phyloP scores from a whole-genome alignment of 2,797 vertebrate species.

The Craterocephalus amniculus region DNA sequence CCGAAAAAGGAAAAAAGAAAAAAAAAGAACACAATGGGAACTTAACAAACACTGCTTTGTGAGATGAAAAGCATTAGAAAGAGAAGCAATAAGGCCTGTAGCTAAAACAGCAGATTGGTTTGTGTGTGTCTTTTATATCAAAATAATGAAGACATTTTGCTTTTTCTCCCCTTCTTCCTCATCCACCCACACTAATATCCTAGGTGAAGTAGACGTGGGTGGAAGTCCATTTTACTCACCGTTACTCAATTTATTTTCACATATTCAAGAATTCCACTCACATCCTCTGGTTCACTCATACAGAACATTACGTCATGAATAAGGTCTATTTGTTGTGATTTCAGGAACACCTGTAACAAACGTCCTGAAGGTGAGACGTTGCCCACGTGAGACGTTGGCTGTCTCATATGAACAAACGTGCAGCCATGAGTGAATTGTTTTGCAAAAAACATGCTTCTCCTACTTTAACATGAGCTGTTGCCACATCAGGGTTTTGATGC shows the following conservation, averaged over 20 bases:
- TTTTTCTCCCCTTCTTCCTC: background rate
- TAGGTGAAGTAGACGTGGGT: background rate
- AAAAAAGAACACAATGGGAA: background rate
- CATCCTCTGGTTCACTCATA: background rate
- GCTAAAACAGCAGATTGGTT: background rate
- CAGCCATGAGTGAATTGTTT: slow-evolving; percentile 65
- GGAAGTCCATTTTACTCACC: background rate
- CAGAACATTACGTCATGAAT: background rate
- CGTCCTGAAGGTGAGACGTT: slow-evolving; percentile 28
- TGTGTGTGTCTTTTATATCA: background rate
- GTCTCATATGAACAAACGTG: slow-evolving; percentile 40
- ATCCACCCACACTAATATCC: background rate
- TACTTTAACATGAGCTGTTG: slow-evolving; percentile 69
- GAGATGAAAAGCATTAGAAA: background rate
- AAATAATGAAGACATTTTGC: background rate
- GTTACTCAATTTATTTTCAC: background rate
- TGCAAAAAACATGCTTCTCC: slow-evolving; percentile 64
- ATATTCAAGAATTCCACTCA: background rate
- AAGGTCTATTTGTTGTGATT: background rate
- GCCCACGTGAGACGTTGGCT: slow-evolving; percentile 32
- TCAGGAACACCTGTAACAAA: slow-evolving; percentile 1
- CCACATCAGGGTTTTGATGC: slow-evolving; percentile 63
- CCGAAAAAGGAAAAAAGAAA: background rate
- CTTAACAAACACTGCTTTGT: background rate
- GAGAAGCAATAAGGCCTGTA: background rate